phyloP scores from a whole-genome alignment of 1,140 invertebrate genomes.

The Acromyrmex heyeri region DNA sequence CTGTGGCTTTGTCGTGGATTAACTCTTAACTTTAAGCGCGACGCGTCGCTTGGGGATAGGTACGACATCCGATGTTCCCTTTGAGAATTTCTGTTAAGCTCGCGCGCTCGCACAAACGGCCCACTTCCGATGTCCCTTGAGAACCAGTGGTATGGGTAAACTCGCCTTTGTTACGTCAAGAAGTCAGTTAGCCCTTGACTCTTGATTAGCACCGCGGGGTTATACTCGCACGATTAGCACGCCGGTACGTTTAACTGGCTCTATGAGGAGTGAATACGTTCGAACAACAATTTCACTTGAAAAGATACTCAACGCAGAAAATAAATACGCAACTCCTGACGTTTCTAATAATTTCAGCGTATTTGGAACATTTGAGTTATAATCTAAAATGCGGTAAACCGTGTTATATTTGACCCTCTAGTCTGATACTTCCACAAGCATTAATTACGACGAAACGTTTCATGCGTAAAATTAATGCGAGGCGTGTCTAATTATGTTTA shows the following conservation, averaged over 20 bases:
- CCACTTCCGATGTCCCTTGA: conserved; percentile 52
- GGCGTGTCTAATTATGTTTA: conserved; percentile 19
- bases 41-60: conserved; percentile 1
- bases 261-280: not conserved
- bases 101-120: conserved; percentile 42
- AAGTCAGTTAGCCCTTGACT: conserved; percentile 20
- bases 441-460: conserved; percentile 2
- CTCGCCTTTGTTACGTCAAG: conserved; percentile 53
- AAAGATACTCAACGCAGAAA: not conserved
- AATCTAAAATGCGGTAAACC: not conserved
- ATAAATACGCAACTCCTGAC: not conserved
- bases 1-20: conserved; percentile 73
- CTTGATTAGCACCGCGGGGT: conserved; percentile 34
- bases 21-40: conserved; percentile 71
- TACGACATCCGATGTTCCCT: conserved; percentile 53
- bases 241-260: not conserved
- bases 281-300: not conserved
- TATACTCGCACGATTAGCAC: conserved; percentile 38
- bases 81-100: conserved; percentile 59
- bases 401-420: not conserved
- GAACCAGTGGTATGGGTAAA: conserved; percentile 12
- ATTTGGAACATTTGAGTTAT: not conserved
- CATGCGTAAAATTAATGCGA: conserved; percentile 8
- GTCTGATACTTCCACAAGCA: not conserved
- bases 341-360: not conserved